Evolutionary conservation across 1,140 invertebrate species (phyloP).

Genomic region (Drosophila chauvacae): DNA sequence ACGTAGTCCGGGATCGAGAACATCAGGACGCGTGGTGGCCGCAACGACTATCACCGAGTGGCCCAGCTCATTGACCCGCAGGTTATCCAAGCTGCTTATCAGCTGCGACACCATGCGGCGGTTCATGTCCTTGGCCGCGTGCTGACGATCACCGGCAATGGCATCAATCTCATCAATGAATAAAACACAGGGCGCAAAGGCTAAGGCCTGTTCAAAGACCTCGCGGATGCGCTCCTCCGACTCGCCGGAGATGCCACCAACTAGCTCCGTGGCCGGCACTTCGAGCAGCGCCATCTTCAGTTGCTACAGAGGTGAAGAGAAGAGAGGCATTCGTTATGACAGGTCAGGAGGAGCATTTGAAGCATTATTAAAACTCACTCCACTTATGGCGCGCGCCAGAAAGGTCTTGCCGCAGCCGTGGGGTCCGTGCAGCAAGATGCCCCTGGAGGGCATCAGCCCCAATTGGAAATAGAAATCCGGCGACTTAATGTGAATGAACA

Average conservation of each 20-base stretch:
- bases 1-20: slow-evolving; percentile 96
- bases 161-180: slow-evolving; percentile 98
- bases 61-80: slow-evolving; percentile 87
- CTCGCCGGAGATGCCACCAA: slow-evolving; percentile 97
- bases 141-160: slow-evolving; percentile 93
- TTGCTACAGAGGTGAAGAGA: slow-evolving; percentile 84
- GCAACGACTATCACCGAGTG: slow-evolving; percentile 94
- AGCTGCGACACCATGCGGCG: slow-evolving; percentile 96
- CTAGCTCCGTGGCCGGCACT: slow-evolving; percentile 95
- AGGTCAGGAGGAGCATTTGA: too few relatives aligned
- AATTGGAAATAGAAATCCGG: slow-evolving; percentile 92
- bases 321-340: background rate
- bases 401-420: slow-evolving; percentile 85
- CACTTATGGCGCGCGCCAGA: slow-evolving; percentile 96
- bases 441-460: slow-evolving; percentile 90
- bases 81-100: slow-evolving; percentile 93
- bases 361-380: slow-evolving; percentile 86
- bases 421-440: slow-evolving; percentile 87
- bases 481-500: slow-evolving; percentile 93
- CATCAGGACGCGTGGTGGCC: slow-evolving; percentile 97
- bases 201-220: slow-evolving; percentile 93
- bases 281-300: slow-evolving; percentile 91
- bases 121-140: slow-evolving; percentile 97
- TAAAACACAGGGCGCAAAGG: slow-evolving; percentile 92
- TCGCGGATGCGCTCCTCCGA: slow-evolving; percentile 96